Evolutionary conservation across 2,888 invertebrate species (phyloP), one percentile per base, ranked within the genome.

Genomic region (Cartodere bifasciata): DNA sequence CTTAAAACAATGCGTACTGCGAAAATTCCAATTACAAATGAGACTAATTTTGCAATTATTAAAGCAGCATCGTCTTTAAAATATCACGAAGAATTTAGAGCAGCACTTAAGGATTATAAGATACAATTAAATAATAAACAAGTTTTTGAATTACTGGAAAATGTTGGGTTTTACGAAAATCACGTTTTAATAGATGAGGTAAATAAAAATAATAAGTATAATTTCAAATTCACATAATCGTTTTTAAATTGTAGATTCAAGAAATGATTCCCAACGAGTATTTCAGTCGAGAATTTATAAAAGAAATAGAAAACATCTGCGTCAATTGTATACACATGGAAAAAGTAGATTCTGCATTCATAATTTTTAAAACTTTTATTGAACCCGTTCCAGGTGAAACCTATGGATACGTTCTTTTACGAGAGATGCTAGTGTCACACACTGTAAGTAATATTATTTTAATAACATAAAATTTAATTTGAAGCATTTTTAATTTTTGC

Each of bases 1-100:
- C 43, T 72, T 4, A 58, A 60, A 20, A 70, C 68, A 51, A 75
- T 78, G 74, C 62, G 56, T 27, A 64, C 69, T 0, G 60, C 70
- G 0, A 66, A 68, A 31, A 46, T 77, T 2, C 42, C 56, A 0
- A 53, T 57, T 2, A 64, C 65, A 11, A 37, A 56, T 3, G 62
- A 63, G 17, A 73, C 72, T 0, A 64, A 66, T 36, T 60, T 64
- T 0, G 60, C 67, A 4, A 48, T 69, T 17, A 56, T 68, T 1
- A 57, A 61, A 30, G 68, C 67, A 0, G 56, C 68, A 15, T 64
- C 67, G 3, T 66, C 58, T 48, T 65, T 66, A 32, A 62, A 60
- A 3, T 53, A 65, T 30, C 25, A 48, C 2, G 45, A 50, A 1
- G 43, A 47, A 1, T 42, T 68, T 23, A 25, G 59, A 2, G 53